Conservation (phyloP, 2,888 invertebrate species). For the Mimas tiliae region DNA sequence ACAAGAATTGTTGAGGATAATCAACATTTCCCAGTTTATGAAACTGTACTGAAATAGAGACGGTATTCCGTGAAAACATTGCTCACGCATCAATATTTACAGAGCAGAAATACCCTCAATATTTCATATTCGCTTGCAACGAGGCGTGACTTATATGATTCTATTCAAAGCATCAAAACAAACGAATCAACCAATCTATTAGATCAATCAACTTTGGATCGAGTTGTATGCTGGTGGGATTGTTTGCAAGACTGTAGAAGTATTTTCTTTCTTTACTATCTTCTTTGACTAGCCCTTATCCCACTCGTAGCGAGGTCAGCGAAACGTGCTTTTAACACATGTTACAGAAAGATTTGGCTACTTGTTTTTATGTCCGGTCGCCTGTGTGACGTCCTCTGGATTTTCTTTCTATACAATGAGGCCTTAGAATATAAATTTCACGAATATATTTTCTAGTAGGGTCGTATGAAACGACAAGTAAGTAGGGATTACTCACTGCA, state of each 20-base stretch:
- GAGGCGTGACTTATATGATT: conserved; percentile 46
- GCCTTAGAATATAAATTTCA: no score
- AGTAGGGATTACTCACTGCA: no score
- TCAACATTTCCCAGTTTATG: conserved; percentile 28
- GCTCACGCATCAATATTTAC: conserved; percentile 36
- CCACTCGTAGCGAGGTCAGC: no score
- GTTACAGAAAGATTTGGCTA: no score
- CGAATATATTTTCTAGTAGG: no score
- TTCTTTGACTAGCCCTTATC: no score
- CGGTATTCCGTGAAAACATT: conserved; percentile 26
- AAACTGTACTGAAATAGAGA: conserved; percentile 32
- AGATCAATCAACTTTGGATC: conserved; percentile 47
- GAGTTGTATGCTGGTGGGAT: background rate
- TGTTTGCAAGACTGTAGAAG: background rate
- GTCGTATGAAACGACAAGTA: no score
- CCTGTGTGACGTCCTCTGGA: no score
- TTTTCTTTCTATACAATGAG: background rate
- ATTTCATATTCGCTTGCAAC: conserved; percentile 47
- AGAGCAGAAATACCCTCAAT: conserved; percentile 47
- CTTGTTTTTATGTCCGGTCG: no score
- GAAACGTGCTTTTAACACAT: no score
- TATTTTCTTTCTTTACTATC: background rate
- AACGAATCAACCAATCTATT: conserved; percentile 51
- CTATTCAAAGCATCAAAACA: conserved; percentile 61
- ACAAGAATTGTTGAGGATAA: conserved; percentile 7